Evolutionary conservation across 2,888 invertebrate species (phyloP).

Genomic region (Xestia c-nigrum): DNA sequence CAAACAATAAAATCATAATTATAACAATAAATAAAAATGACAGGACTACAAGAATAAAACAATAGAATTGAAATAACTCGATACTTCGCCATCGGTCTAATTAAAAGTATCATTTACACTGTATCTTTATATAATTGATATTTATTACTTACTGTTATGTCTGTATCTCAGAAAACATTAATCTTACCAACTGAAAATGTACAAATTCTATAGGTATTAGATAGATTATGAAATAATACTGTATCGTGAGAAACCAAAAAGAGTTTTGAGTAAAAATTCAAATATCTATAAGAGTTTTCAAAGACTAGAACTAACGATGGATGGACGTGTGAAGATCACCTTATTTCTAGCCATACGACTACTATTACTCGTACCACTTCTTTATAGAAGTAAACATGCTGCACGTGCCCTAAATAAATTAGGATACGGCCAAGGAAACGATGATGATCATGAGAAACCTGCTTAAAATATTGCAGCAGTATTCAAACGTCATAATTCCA

Average conservation of each 20-base stretch:
- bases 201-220: not conserved
- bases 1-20: constrained; percentile 11
- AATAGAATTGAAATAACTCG: constrained; percentile 34
- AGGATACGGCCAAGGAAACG: not conserved
- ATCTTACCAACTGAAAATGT: not conserved
- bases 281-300: not conserved
- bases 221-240: not conserved
- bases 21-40: constrained; percentile 20
- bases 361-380: too few species aligned
- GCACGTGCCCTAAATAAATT: not conserved
- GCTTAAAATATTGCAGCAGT: too few species aligned
- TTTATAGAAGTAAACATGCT: not conserved
- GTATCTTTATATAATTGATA: constrained; percentile 15
- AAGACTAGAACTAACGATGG: not conserved
- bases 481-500: not conserved
- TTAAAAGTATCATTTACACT: constrained; percentile 22
- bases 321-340: not conserved
- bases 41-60: constrained; percentile 22
- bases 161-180: constrained; percentile 9
- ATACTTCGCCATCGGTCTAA: constrained; percentile 2
- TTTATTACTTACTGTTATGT: constrained; percentile 34
- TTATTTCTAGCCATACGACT: not conserved
- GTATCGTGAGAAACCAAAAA: not conserved
- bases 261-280: not conserved
- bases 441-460: not conserved